Evolutionary conservation across 2,113 vertebrate species (phyloP).

Genomic region (Phainopepla nitens): DNA sequence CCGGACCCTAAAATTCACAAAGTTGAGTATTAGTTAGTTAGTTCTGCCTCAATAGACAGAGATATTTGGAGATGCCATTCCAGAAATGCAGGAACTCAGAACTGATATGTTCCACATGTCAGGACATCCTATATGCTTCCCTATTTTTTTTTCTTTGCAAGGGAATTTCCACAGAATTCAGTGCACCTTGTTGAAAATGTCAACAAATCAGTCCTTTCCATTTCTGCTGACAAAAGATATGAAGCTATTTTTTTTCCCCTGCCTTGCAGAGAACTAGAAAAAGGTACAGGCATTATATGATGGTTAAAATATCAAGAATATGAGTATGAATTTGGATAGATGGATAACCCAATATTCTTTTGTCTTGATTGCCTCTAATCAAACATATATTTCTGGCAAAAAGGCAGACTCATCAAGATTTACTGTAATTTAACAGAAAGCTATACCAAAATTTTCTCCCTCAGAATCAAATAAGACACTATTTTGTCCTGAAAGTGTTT

Average conservation of each 20-base stretch:
- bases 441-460: neutral
- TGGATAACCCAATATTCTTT: neutral
- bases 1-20: neutral
- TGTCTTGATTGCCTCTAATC: neutral
- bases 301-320: neutral
- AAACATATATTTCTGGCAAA: neutral
- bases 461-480: neutral
- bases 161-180: neutral
- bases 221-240: neutral
- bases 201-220: neutral
- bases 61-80: neutral
- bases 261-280: neutral
- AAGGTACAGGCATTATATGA: neutral
- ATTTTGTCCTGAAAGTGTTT: neutral
- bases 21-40: neutral
- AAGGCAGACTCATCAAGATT: neutral
- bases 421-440: neutral
- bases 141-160: too few species aligned
- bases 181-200: neutral
- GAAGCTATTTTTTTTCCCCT: accelerated
- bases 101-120: neutral
- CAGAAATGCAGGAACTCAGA: neutral
- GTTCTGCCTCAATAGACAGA: neutral
- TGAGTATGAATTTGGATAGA: neutral
- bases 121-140: neutral